Base-by-base conservation (phyloP, 1,140 invertebrate genomes). In the Chironomus tepperi region DNA sequence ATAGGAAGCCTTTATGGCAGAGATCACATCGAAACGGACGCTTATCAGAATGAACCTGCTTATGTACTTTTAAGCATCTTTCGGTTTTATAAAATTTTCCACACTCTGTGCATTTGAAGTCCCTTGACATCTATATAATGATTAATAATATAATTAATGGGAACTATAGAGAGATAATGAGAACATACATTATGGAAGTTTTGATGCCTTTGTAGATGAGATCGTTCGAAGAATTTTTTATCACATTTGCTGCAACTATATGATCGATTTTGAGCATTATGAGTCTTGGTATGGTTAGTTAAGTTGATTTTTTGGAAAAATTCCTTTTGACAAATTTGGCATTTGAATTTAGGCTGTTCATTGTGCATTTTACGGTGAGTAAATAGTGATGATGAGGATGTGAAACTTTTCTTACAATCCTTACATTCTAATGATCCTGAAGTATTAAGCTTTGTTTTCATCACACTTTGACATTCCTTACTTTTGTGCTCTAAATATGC, bases 221-320 rank as follows among this genome's bases (percentile, higher is more conserved):
- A 84, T 75, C 83, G 83, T 76, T 85, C 84, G 76, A 83, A 83
- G 78, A 85, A 85, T 42, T 82, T 83, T 78, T 84, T 83, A 65
- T 83, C 81, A 78, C 90, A 90, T 73, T 89, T 80, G 73, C 87
- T 85, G 78, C 89, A 90, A 75, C 84, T 82, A 77, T 87, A 89
- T 0, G 88, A 88, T 78, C 47, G 1, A 57, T 88, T 88, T 74
- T 86, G 83, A 9, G 87, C 86, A 75, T 83, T 85, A 78, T 89
- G 86, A 34, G 85, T 84, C 18, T 86, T 83, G 7, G 85, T 78
- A 77, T 85, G 85, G 75, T 84, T 81, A 47, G 83, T 83, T 73
- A 86, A 79, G 76, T 85, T 86, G 16, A 81, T 81, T 77, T 86
- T 86, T 76, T 86, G 84, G 16, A 84, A 84, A 75, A 87, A 87